Evolutionary conservation across 2,797 vertebrate genomes (phyloP).

Genomic region (Pseudochirops corinnae): DNA sequence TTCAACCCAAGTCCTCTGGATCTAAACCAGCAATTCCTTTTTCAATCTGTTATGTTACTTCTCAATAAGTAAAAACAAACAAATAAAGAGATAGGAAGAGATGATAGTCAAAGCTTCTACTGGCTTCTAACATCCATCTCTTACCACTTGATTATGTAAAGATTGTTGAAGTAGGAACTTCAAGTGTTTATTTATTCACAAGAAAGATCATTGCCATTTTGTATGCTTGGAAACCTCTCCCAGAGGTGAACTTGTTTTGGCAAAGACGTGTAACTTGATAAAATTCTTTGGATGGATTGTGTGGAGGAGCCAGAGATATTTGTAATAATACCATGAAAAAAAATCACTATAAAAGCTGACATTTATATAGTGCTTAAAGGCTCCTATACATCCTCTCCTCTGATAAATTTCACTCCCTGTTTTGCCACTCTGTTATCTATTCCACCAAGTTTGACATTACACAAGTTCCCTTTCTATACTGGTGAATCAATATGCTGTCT

Average conservation of each 20-base stretch:
- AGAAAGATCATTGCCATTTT: background rate
- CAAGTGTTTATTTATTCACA: background rate
- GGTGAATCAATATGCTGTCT: background rate
- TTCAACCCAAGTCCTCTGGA: background rate
- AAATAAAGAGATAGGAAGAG: background rate
- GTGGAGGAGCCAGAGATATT: background rate
- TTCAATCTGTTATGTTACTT: background rate
- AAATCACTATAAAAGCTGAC: background rate
- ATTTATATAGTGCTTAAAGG: background rate
- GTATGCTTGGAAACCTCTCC: background rate
- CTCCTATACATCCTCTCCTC: background rate
- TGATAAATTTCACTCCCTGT: background rate
- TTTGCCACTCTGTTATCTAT: background rate
- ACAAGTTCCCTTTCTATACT: background rate
- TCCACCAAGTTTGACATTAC: background rate
- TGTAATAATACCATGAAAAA: background rate
- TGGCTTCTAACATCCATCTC: background rate
- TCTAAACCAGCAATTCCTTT: background rate
- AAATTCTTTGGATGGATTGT: background rate
- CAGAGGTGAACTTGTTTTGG: background rate
- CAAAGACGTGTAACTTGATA: background rate
- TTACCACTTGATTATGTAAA: background rate
- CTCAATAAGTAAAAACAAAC: background rate
- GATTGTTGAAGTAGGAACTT: background rate
- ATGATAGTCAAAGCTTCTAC: background rate